Percentiles rank a stretch among this genome's conserved stretches.
Conservation (phyloP, 2,888 invertebrate genomes). For the Malthinus seriepunctatus region DNA sequence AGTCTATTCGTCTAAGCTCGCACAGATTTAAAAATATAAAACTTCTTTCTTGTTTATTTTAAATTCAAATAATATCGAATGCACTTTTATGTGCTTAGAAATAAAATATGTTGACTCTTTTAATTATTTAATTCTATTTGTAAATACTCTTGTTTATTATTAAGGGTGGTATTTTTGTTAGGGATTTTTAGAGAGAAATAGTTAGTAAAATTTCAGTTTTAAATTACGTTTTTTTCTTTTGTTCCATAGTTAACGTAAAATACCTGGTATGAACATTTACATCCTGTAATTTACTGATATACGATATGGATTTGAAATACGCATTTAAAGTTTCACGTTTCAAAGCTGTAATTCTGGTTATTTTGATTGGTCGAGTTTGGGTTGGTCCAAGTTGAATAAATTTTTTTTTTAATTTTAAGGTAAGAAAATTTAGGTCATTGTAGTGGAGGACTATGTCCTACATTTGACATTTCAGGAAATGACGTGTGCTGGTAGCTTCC, state of each 20-base stretch:
- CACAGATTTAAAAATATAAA: neutral
- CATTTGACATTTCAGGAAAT: conserved; percentile 54
- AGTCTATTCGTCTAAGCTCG: conserved; percentile 16
- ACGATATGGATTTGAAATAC: neutral
- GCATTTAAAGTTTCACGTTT: too few relatives aligned
- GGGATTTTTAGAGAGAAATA: neutral
- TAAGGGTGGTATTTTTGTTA: neutral
- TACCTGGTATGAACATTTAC: too few relatives aligned
- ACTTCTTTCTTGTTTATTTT: conserved; percentile 2
- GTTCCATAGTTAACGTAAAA: too few relatives aligned
- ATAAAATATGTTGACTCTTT: neutral
- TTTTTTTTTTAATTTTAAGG: too few relatives aligned
- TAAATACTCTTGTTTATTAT: neutral
- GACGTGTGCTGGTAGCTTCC: conserved; percentile 57
- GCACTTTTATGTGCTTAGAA: neutral
- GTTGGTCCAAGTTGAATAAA: too few relatives aligned
- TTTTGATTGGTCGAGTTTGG: too few relatives aligned
- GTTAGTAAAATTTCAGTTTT: neutral
- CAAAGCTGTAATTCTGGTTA: too few relatives aligned
- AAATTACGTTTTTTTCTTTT: too few relatives aligned
- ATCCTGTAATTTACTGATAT: neutral
- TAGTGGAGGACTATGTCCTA: conserved; percentile 39
- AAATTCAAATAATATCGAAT: conserved; percentile 3
- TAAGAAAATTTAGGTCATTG: conserved; percentile 12
- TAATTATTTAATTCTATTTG: neutral